Evolutionary conservation across 2,888 invertebrate species (phyloP).

Genomic region (Erynnis tages): DNA sequence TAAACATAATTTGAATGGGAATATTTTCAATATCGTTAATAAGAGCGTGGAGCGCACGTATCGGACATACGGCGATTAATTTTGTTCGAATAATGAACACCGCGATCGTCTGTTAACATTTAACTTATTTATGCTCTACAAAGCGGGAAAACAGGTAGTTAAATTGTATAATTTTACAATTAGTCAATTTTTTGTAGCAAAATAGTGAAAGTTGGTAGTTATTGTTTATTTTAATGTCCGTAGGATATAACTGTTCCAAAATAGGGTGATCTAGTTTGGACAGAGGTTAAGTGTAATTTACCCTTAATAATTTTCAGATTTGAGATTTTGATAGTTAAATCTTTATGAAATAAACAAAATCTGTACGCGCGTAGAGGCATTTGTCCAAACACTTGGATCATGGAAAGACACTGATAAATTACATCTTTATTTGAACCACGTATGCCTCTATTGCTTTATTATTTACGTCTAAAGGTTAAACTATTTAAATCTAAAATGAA

Average conservation of each 20-base stretch:
- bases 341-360: no score
- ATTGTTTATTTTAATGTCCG: neutral
- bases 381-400: no score
- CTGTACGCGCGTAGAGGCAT: no score
- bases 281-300: no score
- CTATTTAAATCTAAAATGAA: no score
- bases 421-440: no score
- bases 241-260: neutral
- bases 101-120: neutral
- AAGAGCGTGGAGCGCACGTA: neutral
- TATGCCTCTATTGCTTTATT: no score
- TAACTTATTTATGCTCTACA: neutral
- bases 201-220: neutral
- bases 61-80: slow-evolving; percentile 11
- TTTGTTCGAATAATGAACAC: neutral
- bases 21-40: slow-evolving; percentile 11
- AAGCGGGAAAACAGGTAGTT: neutral
- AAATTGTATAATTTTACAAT: slow-evolving; percentile 5
- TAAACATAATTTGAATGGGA: neutral
- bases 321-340: no score
- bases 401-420: no score
- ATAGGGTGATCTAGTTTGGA: no score
- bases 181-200: slow-evolving; percentile 36
- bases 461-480: no score
- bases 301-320: no score